Evolutionary conservation across 1,140 invertebrate species (phyloP).

Genomic region (Polypedilum pembai): DNA sequence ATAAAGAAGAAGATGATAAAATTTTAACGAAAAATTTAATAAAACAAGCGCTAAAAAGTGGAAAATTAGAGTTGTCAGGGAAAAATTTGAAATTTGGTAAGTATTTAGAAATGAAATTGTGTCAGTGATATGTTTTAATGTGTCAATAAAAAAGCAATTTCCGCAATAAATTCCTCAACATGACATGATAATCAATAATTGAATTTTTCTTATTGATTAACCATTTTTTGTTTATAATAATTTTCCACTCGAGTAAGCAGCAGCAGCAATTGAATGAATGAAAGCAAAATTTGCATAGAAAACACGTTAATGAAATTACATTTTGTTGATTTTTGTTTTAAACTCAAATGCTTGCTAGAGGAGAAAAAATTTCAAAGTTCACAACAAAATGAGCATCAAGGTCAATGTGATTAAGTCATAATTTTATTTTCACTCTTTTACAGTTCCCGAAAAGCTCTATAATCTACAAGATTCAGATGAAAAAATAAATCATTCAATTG

Average conservation of each 20-base stretch:
- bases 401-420: background rate
- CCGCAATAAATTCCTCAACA: slow-evolving; percentile 35
- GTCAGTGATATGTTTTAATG: background rate
- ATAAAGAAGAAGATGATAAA: slow-evolving; percentile 56
- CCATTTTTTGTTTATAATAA: background rate
- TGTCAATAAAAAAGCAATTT: background rate
- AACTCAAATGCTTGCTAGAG: no score
- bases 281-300: background rate
- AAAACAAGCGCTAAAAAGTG: slow-evolving; percentile 67
- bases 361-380: slow-evolving; percentile 7
- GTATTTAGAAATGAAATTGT: slow-evolving; percentile 32
- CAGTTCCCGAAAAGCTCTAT: slow-evolving; percentile 77
- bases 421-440: slow-evolving; percentile 32
- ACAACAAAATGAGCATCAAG: background rate
- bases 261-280: background rate
- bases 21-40: slow-evolving; percentile 60
- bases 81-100: slow-evolving; percentile 64
- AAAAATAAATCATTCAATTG: slow-evolving; percentile 58
- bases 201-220: no score
- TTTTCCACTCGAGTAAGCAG: background rate
- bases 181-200: slow-evolving; percentile 29
- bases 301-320: background rate
- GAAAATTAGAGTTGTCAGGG: slow-evolving; percentile 68
- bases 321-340: background rate
- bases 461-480: slow-evolving; percentile 66